Base-by-base conservation (phyloP, 2,888 invertebrate genomes). In the Dynastes maya region DNA sequence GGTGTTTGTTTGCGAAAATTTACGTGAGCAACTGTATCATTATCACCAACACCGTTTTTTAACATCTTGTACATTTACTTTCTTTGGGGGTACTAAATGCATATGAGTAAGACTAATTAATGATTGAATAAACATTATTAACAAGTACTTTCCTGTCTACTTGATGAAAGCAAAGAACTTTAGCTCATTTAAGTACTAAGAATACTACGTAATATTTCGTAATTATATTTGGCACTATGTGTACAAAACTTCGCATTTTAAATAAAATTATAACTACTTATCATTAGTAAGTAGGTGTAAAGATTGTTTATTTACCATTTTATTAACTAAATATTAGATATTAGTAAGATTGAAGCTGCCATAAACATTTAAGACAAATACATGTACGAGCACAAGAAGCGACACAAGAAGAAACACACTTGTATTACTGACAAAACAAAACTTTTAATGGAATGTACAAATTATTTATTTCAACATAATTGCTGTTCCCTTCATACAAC, bases 401-500 rank as follows among this genome's bases (percentile, higher is more conserved):
- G 53, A 75, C 75, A 78, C 67, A 78, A 77, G 71, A 68, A 71
- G 72, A 68, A 71, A 77, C 40, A 78, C 78, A 78, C 61, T 55
- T 74, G 78, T 67, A 65, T 67, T 78, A 72, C 51, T 78, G 74
- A 78, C 67, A 75, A 79, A 76, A 79, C 76, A 76, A 76, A 76
- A 79, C 40, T 80, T 80, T 80, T 92, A 92, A 93, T 93, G 94
- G 94, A 94, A 94, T 94, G 94, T 94, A 94, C 93, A 94, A 93
- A 93, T 93, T 92, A 92, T 92, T 91, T 89, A 89, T 88, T 92
- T 92, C 91, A 88, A 87, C 86, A 86, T 85, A 88, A 88, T 92
- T 90, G 91, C 91, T 91, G 91, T 91, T 91, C 91, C 92, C 92
- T 91, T 91, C 86, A 82, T 86, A 85, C 84, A 87, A 87, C 86